Evolutionary conservation across 1,140 invertebrate species (phyloP), one percentile per base, ranked within the genome.

Genomic region (Lysiphlebus fabarum): DNA sequence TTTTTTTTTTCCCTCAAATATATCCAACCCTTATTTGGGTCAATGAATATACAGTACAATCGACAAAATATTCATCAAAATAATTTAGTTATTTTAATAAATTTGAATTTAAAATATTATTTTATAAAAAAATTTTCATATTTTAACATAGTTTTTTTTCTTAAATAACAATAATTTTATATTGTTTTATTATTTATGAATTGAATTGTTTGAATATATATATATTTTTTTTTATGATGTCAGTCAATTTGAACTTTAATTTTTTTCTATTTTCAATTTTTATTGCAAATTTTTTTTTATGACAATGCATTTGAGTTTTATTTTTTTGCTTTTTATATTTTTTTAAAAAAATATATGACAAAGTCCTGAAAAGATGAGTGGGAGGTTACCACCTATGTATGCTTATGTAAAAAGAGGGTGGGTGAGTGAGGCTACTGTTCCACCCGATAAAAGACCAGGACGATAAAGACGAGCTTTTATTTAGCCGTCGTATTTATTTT

Each of bases 401-500:
- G 40, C 14, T 43, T 36, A 5, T 1, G 17, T 26, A 26, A 26
- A 36, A 34, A 26, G 2, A n/a, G 43, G 6, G 43, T 11, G 43
- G 43, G n/a, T 11, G 49, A 9, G 48, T 6, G 49, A 38, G 49
- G 49, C 36, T n/a, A 34, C 38, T 40, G 42, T 33, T 41, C 41
- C 26, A 37, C 34, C 56, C 57, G 49, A 62, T 62, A 62, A 62
- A 62, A 55, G 53, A 47, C 56, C 53, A 38, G 40, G 41, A 49
- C 56, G 57, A 59, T 59, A 62, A 62, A 62, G 53, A 59, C 57
- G 53, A 62, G 53, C 61, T 62, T 62, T 62, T 62, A 62, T 62
- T 58, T 53, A 59, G 47, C 57, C 53, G 53, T 62, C 56, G 58
- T 58, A 62, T 62, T 58, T 62, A 58, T 62, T 62, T 62, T 62